phyloP scores from a whole-genome alignment of 2,113 vertebrate genomes.

The Orientallactaga bullata region DNA sequence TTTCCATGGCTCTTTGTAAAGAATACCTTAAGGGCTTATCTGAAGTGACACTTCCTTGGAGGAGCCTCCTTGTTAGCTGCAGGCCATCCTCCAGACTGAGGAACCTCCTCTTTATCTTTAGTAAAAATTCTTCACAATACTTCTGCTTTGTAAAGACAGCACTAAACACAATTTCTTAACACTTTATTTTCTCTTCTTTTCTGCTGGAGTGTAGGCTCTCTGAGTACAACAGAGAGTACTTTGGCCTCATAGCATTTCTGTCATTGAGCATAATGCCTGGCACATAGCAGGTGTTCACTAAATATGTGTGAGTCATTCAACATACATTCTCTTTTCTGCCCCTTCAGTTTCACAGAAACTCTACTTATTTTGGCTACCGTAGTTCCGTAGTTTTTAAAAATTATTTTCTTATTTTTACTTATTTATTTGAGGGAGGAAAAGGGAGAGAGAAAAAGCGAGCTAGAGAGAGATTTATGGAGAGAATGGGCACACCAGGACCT shows the following conservation, averaged over 20 bases:
- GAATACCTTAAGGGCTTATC: too few species aligned
- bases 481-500: too few species aligned
- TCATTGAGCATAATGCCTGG: too few species aligned
- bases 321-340: neutral
- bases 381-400: too few species aligned
- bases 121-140: neutral
- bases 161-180: neutral
- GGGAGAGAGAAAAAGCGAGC: too few species aligned
- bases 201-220: neutral
- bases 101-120: neutral
- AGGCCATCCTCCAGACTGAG: too few species aligned
- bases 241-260: neutral
- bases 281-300: neutral
- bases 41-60: too few species aligned
- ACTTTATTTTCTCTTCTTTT: neutral
- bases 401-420: too few species aligned
- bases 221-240: neutral
- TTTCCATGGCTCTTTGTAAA: too few species aligned
- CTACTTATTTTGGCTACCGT: neutral
- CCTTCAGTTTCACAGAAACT: neutral
- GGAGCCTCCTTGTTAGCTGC: too few species aligned
- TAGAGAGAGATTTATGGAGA: too few species aligned
- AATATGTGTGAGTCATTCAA: neutral
- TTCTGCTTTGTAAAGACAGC: neutral
- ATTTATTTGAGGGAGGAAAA: too few species aligned